Base-by-base conservation (phyloP, 1,140 invertebrate species). In the Macrotrachela quadricornifera region DNA sequence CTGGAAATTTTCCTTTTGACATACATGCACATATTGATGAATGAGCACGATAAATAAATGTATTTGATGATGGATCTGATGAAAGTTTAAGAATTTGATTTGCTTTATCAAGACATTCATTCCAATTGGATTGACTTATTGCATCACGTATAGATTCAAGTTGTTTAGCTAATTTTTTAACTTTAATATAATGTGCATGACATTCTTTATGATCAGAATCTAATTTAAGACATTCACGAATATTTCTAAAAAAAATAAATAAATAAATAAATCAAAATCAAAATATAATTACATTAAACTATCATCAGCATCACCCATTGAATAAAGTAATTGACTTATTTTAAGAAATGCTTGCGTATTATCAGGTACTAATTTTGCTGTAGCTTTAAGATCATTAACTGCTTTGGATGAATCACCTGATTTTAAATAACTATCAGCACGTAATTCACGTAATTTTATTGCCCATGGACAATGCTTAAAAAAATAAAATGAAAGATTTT, bases 191-290 rank as follows among this genome's bases (percentile, higher is more conserved):
- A 63, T 91, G 80, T n/a, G 81, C 77, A 79, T 77, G 90, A 71
- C 92, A 99, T 54, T 81, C 73, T 69, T 91, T 88, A 68, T 99
- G 87, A 62, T 99, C 94, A 0, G 90, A 88, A 73, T 99, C 92
- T 21, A 95, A 72, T 71, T 92, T 94, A 11, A 99, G 75, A 69
- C 94, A 99, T 70, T 97, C 90, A 18, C 92, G 77, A 58, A 96
- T 82, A 73, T 92, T 83, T 67, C 81, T 80, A 59, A 37, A 73
- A 69, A 61, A 58, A 43, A 59, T 56, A 62, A 52, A 55, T 50
- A 36, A 61, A 13, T 49, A n/a, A 41, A 14, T 6, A 46, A 15
- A 6, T 3, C 6, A 14, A 10, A 44, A 21, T 44, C 4, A 46
- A 49, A 17, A 41, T 50, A 43, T 38, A 71, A 73, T 72, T 73